phyloP scores from a whole-genome alignment of 2,797 vertebrate species.

The Clarias fuscus region DNA sequence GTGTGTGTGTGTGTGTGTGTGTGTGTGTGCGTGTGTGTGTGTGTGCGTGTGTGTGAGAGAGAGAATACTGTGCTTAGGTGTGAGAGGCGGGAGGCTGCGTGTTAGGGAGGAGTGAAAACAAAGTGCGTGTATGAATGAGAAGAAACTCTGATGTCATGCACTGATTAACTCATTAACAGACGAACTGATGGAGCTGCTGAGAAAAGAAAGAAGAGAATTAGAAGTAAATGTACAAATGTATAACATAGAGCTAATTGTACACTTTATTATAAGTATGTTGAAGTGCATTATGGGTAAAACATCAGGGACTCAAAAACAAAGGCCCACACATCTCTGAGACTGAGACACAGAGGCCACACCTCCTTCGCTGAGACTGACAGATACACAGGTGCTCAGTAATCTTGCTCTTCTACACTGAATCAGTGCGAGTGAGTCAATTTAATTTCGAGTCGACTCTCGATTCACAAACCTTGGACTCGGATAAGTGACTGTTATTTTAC shows the following conservation, averaged over 20 bases:
- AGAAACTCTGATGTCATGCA: slow-evolving; percentile 43
- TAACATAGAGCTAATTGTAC: no score
- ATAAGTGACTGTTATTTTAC: background rate
- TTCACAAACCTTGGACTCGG: background rate
- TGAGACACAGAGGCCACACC: background rate
- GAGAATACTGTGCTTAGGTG: background rate
- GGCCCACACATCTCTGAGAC: background rate
- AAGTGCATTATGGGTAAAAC: background rate
- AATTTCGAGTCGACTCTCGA: background rate
- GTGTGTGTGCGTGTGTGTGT: slow-evolving; percentile 26
- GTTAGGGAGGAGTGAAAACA: slow-evolving; percentile 13
- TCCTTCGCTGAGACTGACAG: background rate
- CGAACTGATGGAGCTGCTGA: slow-evolving; percentile 31
- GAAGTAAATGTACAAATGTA: no score
- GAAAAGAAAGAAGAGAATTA: background rate
- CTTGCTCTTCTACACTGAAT: background rate
- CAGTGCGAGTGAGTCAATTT: background rate
- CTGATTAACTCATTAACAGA: slow-evolving; percentile 26
- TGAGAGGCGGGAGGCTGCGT: background rate
- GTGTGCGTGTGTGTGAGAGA: background rate
- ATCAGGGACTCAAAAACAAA: background rate
- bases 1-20: background rate
- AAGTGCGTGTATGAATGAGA: slow-evolving; percentile 25
- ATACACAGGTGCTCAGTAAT: background rate
- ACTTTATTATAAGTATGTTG: background rate